Evolutionary conservation across 2,888 invertebrate genomes (phyloP), one percentile per base, ranked within the genome.

Genomic region (Synanthedon tipuliformis): DNA sequence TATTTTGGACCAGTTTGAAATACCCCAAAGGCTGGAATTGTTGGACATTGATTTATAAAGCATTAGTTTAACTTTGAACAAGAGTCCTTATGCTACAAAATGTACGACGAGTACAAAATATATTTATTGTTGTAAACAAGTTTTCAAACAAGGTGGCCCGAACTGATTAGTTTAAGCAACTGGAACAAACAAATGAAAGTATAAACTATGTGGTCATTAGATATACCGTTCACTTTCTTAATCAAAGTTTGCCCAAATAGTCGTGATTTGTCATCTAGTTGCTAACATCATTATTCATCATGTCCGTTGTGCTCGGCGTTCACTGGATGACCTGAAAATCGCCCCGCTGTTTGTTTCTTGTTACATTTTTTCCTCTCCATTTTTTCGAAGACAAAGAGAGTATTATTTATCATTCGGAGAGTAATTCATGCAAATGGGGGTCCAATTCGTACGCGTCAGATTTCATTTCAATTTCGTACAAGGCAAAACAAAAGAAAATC

Each of bases 381-480:
- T 49, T 49, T 49, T 49, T 16, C 49, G 49, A 23, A 49, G 49
- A 49, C 49, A 49, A 49, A 49, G 23, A 23, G 49, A 49, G 23
- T 49, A 49, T 18, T 53, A 18, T 41, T 13, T 53, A 50, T 50
- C 41, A 48, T 51, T 53, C 40, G 51, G 53, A 5, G 27, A 49
- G 23, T 49, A 50, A 45, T 50, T 50, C 53, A 57, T 54, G 56
- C 16, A 60, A 60, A 61, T 65, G 52, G 57, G 12, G 23, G 23
- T 49, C 49, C 23, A 49, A 23, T 49, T 49, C 49, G 49, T 49
- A 23, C 23, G 23, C 23, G 16, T 49, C 49, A 16, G 49, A 49
- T 49, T 49, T 49, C 49, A 49, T 16, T 49, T 49, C 23, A 49
- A 18, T 49, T 49, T 7, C 34, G 34, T 15, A 13, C 45, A 15